Evolutionary conservation across 2,113 vertebrate genomes (phyloP), one percentile per base, ranked within the genome.

Genomic region (Cacatua alba): DNA sequence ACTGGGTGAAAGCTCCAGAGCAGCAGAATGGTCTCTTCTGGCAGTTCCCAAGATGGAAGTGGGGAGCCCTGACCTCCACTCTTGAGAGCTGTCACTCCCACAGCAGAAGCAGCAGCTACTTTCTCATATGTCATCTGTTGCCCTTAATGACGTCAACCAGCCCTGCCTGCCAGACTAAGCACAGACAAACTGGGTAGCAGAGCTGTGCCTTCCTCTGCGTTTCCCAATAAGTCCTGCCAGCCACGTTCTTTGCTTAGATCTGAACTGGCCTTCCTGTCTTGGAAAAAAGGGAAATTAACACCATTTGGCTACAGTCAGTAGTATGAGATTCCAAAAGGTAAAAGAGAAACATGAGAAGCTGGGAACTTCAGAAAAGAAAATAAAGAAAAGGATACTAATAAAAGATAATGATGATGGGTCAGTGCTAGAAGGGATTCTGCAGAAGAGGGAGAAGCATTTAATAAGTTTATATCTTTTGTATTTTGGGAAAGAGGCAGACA

Each of bases 1-100:
- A 43, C 18, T 82, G n/a, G 17, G 55, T 65, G 37, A 70, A 71
- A 82, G 13, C 13, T 82, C 64, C 55, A 51, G 41, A 68, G 51
- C 9, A 84, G 39, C 17, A 71, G 7, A 13, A 53, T 64, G 7
- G 2, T 55, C 3, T 0, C 25, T 62, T 46, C 41, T 41, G n/a
- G 44, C 4, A 86, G 46, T 63, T 63, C 4, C 31, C 8, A 2
- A 81, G 46, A 57, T 24, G 12, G 43, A 75, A 17, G 17, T 26
- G 0, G 3, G 31, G 6, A 72, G 7, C 28, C 31, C 37, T 83
- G 43, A 53, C 20, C 0, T 0, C 52, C 72, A 1, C 20, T 71
- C 14, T 70, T 3, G 0, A 24, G 59, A 82, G 11, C n/a, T 49
- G 60, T 35, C 31, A 15, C 28, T 88, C 19, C 29, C 33, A 37